phyloP scores from a whole-genome alignment of 2,113 vertebrate genomes.

The Ptilorrhoa leucosticta region DNA sequence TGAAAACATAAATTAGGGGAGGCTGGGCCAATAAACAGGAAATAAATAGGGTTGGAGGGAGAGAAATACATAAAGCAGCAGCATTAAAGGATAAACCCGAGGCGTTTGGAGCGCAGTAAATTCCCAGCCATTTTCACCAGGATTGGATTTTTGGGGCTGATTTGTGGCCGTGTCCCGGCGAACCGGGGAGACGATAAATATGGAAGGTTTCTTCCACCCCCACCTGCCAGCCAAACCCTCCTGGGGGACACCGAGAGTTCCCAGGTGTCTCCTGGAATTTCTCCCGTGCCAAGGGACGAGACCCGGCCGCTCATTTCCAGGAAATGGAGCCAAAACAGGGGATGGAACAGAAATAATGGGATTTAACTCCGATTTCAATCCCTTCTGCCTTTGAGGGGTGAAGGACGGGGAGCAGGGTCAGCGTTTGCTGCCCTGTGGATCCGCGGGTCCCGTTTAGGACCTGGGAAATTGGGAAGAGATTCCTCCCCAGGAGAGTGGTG shows the following conservation, averaged over 20 bases:
- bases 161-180: background rate
- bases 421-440: fast-evolving
- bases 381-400: fast-evolving
- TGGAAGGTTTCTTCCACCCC: background rate
- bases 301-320: fast-evolving
- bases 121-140: background rate
- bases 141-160: background rate
- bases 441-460: background rate
- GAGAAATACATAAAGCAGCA: slow-evolving; percentile 2
- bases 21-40: slow-evolving; percentile 22
- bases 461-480: background rate
- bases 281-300: fast-evolving
- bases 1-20: slow-evolving; percentile 30
- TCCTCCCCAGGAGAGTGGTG: background rate
- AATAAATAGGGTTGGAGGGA: background rate
- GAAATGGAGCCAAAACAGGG: fast-evolving
- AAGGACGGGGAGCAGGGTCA: background rate
- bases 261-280: background rate
- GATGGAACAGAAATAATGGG: fast-evolving
- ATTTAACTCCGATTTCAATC: fast-evolving
- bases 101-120: background rate
- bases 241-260: fast-evolving
- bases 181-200: background rate
- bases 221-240: background rate
- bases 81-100: background rate